These are phyloP conservation scores for Desmophyllum pertusum DNA, from an alignment of 92 coral and sea anemone species.

Conservation along the genomic window DNA sequence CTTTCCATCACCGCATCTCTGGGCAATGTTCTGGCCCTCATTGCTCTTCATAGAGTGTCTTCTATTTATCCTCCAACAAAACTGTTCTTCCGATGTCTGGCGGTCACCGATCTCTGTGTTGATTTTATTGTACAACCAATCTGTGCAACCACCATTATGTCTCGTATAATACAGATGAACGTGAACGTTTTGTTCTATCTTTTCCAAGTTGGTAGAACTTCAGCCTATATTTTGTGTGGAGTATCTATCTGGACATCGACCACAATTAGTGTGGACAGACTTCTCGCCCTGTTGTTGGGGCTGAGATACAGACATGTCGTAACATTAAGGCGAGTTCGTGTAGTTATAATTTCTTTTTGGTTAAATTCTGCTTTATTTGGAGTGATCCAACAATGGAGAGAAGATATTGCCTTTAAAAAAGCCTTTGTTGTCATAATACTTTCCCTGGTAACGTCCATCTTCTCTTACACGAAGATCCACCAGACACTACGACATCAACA, in stretches of 20 bases:
- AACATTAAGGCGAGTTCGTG: not conserved
- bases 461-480: too few relatives aligned
- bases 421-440: too few relatives aligned
- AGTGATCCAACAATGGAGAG: too few relatives aligned
- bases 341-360: not conserved
- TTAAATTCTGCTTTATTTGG: not conserved
- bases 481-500: too few relatives aligned
- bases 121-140: not conserved
- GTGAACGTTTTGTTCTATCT: too few relatives aligned
- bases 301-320: conserved; percentile 13
- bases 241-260: conserved; percentile 9
- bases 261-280: conserved; percentile 24
- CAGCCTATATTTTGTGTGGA: not conserved
- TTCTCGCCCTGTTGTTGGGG: conserved; percentile 13
- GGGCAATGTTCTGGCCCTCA: not conserved
- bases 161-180: too few relatives aligned
- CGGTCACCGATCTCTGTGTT: not conserved
- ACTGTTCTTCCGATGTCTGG: not conserved
- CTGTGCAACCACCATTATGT: not conserved
- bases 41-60: not conserved
- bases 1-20: not conserved
- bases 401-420: too few relatives aligned
- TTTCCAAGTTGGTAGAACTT: too few relatives aligned
- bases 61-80: not conserved
- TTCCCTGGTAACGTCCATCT: too few relatives aligned